A percentile compares a stretch with the other conserved stretches of the same genome.
Evolutionary conservation across 2,888 invertebrate genomes (phyloP).

Genomic region (Netelia fuscicornis): DNA sequence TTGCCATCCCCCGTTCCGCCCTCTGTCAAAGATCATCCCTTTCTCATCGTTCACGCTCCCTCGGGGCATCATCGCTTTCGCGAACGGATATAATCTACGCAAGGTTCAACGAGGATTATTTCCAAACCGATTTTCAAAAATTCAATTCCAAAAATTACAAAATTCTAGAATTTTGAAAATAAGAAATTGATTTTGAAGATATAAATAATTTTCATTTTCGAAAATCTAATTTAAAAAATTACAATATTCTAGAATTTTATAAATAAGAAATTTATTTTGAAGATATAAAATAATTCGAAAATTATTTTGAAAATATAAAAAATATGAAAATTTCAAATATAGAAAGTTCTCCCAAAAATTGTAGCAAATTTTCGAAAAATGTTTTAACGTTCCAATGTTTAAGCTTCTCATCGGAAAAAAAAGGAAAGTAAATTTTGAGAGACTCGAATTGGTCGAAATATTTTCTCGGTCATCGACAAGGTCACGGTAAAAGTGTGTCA

Average conservation of each 20-base stretch:
- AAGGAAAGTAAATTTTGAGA: no score
- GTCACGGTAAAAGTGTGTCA: conserved; percentile 35
- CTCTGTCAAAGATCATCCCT: conserved; percentile 1
- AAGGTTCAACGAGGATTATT: neutral
- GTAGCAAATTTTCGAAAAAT: no score
- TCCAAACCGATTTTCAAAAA: neutral
- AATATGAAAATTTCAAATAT: neutral
- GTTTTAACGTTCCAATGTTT: no score
- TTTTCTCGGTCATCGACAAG: no score
- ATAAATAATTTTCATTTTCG: no score
- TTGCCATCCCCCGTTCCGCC: conserved; percentile 29
- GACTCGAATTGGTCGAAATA: no score
- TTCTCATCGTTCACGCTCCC: neutral
- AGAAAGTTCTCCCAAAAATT: neutral
- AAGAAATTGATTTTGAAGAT: neutral
- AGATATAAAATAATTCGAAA: no score
- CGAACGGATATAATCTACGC: neutral
- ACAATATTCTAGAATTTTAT: no score
- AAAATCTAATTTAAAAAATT: no score
- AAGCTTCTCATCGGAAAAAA: no score
- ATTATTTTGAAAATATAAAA: neutral
- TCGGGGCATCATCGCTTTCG: neutral
- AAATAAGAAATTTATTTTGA: no score
- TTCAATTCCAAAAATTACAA: neutral
- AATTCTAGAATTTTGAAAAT: neutral